Evolutionary conservation across 2,113 vertebrate species (phyloP).

Genomic region (Athene noctua): DNA sequence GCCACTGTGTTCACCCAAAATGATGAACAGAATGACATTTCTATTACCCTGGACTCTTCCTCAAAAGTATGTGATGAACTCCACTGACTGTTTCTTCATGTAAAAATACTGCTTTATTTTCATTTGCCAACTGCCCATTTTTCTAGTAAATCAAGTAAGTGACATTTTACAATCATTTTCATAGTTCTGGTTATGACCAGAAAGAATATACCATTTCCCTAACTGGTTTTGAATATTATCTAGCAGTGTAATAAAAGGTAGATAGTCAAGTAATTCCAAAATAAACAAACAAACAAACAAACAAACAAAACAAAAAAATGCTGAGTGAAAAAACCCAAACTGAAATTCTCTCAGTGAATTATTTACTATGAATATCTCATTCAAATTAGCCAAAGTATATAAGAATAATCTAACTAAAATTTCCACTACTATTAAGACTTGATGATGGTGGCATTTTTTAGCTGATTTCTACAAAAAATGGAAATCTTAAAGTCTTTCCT

Average conservation of each 20-base stretch:
- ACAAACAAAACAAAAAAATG: neutral
- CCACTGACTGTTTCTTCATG: neutral
- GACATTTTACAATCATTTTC: neutral
- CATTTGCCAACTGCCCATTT: accelerated
- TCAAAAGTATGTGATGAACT: neutral
- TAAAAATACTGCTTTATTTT: neutral
- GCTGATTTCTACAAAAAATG: neutral
- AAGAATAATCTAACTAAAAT: neutral
- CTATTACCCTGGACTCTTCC: neutral
- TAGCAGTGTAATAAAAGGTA: neutral
- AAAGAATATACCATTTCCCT: neutral
- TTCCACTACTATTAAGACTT: neutral
- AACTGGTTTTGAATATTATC: neutral
- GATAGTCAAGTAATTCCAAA: neutral
- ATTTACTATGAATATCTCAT: neutral
- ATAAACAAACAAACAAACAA: too few species aligned
- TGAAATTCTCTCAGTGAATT: neutral
- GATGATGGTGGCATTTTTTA: neutral
- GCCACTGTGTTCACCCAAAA: neutral
- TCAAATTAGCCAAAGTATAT: neutral
- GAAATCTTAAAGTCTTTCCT: neutral
- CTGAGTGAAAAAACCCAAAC: neutral
- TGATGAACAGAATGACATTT: neutral
- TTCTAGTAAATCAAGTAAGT: neutral
- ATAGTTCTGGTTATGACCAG: neutral